phyloP scores from a whole-genome alignment of 2,113 vertebrate genomes.

The Pardalotus punctatus region DNA sequence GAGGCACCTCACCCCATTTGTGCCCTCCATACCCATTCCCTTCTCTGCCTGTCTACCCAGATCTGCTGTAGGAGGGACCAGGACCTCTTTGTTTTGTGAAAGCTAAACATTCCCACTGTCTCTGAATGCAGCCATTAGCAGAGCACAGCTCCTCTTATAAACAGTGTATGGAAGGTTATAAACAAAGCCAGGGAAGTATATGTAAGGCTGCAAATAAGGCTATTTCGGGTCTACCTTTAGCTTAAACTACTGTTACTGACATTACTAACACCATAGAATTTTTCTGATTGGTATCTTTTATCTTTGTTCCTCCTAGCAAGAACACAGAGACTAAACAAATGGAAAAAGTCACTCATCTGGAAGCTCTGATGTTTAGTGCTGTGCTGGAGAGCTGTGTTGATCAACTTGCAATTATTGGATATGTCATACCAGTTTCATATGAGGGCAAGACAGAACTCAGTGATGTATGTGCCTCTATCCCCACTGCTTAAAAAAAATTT shows the following conservation, averaged over 20 bases:
- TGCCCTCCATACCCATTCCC: background rate
- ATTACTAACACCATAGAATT: background rate
- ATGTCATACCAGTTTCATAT: slow-evolving; percentile 60
- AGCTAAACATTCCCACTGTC: slow-evolving; percentile 30
- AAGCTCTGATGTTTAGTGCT: slow-evolving; percentile 68
- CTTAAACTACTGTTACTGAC: background rate
- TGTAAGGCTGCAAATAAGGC: background rate
- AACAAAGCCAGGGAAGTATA: slow-evolving; percentile 22
- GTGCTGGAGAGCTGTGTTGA: slow-evolving; percentile 77
- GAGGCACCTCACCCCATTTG: background rate
- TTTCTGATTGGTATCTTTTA: background rate
- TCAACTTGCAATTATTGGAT: slow-evolving; percentile 79
- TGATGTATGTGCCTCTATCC: slow-evolving; percentile 32
- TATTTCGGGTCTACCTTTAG: background rate
- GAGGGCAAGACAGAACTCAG: slow-evolving; percentile 9
- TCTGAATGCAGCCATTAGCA: background rate
- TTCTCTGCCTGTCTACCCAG: background rate
- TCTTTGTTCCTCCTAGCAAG: slow-evolving; percentile 23
- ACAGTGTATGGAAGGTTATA: slow-evolving; percentile 2
- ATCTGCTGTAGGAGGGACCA: background rate
- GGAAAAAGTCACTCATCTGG: slow-evolving; percentile 50
- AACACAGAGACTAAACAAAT: background rate
- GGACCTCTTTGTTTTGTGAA: slow-evolving; percentile 5
- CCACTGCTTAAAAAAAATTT: background rate
- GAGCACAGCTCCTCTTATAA: background rate